Base-by-base conservation (phyloP, 1,140 invertebrate genomes). In the Meloidogyne chitwoodi region DNA sequence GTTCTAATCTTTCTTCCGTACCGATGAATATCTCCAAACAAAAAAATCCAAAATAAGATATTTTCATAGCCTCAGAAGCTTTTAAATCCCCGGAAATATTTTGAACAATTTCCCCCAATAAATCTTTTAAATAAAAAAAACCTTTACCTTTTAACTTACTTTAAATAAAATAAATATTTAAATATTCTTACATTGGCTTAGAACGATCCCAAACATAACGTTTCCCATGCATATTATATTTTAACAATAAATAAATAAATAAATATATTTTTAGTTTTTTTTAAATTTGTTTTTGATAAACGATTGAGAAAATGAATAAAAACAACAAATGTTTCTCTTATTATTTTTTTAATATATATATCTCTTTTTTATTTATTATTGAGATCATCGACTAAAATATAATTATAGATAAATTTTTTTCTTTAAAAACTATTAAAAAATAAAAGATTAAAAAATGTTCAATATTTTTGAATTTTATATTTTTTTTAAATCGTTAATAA, bases 141-240 rank as follows among this genome's bases (percentile, higher is more conserved):
- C n/a, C n/a, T n/a, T n/a, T n/a, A n/a, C n/a, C n/a, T 41, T 12
- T 41, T 10, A 10, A 34, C 38, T 12, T 41, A 73, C 3, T 27
- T 12, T 3, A 10, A 27, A 26, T 70, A n/a, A 69, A 56, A 24
- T 70, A 68, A 31, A 29, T 26, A 73, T 6, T 61, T 22, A 62
- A 29, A 64, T 41, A 14, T 24, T 61, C 70, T 73, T 61, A 62
- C 70, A 34, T 64, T 29, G 70, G 70, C 70, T 62, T 73, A 14
- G 41, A 27, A 62, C 56, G 41, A 34, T 73, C 48, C 70, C 70
- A 73, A 56, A 61, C 56, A 61, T 34, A 56, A 22, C 70, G 70
- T 31, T 26, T 44, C 10, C 41, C 56, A 64, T 63, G 63, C n/a
- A n/a, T 56, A 73, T 73, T 73, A 34, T 63, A 0, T 29, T 3